These are phyloP conservation scores for Maniola jurtina DNA, from an alignment of 1,140 invertebrate genomes.

Conservation along the genomic window DNA sequence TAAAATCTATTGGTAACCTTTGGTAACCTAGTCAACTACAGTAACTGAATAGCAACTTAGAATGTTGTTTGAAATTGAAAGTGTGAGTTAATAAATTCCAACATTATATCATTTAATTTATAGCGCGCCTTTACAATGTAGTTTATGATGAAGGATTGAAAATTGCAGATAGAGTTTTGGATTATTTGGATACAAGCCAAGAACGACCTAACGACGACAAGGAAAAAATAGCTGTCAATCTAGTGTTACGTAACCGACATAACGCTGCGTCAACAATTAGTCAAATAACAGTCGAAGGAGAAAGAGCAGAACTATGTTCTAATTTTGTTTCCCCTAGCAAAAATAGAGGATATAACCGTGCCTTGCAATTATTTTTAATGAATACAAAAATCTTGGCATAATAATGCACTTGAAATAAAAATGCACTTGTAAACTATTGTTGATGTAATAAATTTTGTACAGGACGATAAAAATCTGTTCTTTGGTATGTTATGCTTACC, in stretches of 20 bases:
- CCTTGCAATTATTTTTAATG: neutral
- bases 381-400: neutral
- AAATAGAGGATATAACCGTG: neutral
- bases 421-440: slow-evolving; percentile 22
- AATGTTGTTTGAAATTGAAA: slow-evolving; percentile 7
- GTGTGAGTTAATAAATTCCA: neutral
- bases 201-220: slow-evolving; percentile 56
- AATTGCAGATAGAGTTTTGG: slow-evolving; percentile 17
- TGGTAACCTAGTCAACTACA: neutral
- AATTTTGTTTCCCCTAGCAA: neutral
- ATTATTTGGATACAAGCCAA: slow-evolving; percentile 61
- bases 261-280: slow-evolving; percentile 41
- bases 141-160: slow-evolving; percentile 18
- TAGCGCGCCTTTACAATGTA: slow-evolving; percentile 18
- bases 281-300: slow-evolving; percentile 14
- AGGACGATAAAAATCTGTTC: slow-evolving; percentile 28
- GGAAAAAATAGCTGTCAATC: slow-evolving; percentile 70
- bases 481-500: slow-evolving; percentile 31
- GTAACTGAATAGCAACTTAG: neutral
- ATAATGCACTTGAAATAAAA: slow-evolving; percentile 10
- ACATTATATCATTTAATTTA: neutral
- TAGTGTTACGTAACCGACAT: slow-evolving; percentile 52
- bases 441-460: slow-evolving; percentile 24
- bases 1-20: neutral
- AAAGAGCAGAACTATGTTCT: neutral